Percentiles rank a stretch among this genome's conserved stretches.
Evolutionary conservation across 2,888 invertebrate genomes (phyloP).

Genomic region (Acrobasis suavella): DNA sequence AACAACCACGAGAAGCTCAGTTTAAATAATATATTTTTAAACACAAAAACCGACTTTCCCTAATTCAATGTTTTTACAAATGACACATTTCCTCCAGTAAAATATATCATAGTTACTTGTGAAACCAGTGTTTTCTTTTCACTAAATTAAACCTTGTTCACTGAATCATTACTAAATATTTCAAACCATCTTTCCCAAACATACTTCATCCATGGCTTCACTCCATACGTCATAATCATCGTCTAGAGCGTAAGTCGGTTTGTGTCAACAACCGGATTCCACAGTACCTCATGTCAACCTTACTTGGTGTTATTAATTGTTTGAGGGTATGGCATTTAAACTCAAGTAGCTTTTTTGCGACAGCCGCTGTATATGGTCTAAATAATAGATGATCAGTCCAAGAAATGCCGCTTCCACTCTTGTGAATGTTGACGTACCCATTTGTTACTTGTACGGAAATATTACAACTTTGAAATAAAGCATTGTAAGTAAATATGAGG

Average conservation of each 20-base stretch:
- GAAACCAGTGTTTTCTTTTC: too few species aligned
- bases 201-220: neutral
- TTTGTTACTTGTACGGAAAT: conserved; percentile 1
- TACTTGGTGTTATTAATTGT: conserved; percentile 40
- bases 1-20: too few species aligned
- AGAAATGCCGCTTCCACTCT: conserved; percentile 6
- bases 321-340: conserved; percentile 29
- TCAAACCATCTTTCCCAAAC: neutral
- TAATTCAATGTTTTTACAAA: too few species aligned
- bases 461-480: conserved; percentile 2
- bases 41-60: too few species aligned
- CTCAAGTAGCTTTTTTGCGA: conserved; percentile 20
- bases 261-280: conserved; percentile 38
- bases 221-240: conserved; percentile 5
- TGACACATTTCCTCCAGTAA: too few species aligned
- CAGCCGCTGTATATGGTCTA: conserved; percentile 16
- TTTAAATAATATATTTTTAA: too few species aligned
- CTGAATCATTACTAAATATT: neutral
- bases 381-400: conserved; percentile 20
- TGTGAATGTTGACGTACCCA: conserved; percentile 13
- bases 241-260: conserved; percentile 20
- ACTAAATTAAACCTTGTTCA: neutral
- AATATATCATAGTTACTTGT: too few species aligned
- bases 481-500: neutral
- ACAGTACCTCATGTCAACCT: conserved; percentile 19